Evolutionary conservation across 2,113 vertebrate species (phyloP).

Genomic region (Megaceryle torquata): DNA sequence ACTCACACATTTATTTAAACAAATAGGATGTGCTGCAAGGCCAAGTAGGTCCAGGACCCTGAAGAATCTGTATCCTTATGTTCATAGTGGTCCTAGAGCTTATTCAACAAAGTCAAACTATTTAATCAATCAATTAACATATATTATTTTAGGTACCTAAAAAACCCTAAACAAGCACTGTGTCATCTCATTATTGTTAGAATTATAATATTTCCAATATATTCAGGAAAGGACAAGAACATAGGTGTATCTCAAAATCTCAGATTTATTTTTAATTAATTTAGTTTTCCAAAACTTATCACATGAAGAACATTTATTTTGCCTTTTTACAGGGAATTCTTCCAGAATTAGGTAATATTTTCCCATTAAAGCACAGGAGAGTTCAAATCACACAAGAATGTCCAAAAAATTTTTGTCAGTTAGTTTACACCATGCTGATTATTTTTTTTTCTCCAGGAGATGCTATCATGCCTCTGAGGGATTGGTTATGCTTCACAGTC

Average conservation of each 20-base stretch:
- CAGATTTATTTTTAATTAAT: not conserved
- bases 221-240: not conserved
- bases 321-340: not conserved
- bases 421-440: not conserved
- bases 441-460: not conserved
- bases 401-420: not conserved
- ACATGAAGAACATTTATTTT: not conserved
- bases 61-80: not conserved
- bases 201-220: not conserved
- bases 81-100: not conserved
- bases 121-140: not conserved
- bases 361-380: not conserved
- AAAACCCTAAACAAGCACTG: not conserved
- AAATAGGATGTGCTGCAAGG: not conserved
- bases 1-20: not conserved
- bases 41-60: not conserved
- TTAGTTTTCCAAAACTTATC: not conserved
- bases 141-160: not conserved
- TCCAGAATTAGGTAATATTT: not conserved
- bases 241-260: not conserved
- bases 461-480: not conserved
- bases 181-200: not conserved
- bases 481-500: not conserved
- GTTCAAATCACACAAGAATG: not conserved
- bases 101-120: not conserved